Percentiles rank a stretch among this genome's conserved stretches.
Conservation (phyloP, 1,140 invertebrate genomes). For the Zaprionus capensis region DNA sequence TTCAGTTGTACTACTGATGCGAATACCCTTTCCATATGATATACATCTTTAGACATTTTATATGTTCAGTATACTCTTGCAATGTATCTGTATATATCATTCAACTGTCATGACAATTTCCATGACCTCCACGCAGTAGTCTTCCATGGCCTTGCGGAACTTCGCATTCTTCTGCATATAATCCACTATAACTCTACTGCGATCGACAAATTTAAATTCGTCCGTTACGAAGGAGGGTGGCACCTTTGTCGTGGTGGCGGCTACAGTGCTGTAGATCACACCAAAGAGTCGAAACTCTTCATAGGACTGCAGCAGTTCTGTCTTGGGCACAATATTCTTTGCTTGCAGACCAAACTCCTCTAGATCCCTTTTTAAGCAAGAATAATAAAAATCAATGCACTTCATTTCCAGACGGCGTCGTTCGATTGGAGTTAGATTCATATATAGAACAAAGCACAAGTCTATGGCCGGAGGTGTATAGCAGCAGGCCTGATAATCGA, state of each 20-base stretch:
- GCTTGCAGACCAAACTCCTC: conserved; percentile 13
- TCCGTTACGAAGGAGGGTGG: conserved; percentile 58
- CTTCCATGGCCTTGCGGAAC: conserved; percentile 53
- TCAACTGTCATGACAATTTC: conserved; percentile 41
- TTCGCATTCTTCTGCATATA: conserved; percentile 58
- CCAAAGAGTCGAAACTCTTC: conserved; percentile 71
- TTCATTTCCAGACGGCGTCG: conserved; percentile 37
- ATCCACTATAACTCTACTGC: conserved; percentile 48
- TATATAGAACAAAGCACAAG: conserved; percentile 79
- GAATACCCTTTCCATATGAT: neutral
- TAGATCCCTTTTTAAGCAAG: conserved; percentile 31
- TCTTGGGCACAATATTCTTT: conserved; percentile 30
- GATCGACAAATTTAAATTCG: conserved; percentile 69
- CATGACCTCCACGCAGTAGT: conserved; percentile 63
- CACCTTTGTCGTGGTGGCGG: conserved; percentile 64
- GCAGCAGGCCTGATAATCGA: conserved; percentile 87
- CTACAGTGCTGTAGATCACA: conserved; percentile 61
- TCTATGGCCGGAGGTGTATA: conserved; percentile 86
- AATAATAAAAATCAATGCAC: conserved; percentile 62
- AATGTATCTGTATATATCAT: neutral
- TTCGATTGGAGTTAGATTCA: conserved; percentile 53
- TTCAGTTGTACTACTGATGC: neutral
- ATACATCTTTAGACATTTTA: neutral
- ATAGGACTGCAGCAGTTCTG: conserved; percentile 63
- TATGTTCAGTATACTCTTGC: neutral